Evolutionary conservation across 2,113 vertebrate genomes (phyloP), one percentile per base, ranked within the genome.

Genomic region (Penelope pileata): DNA sequence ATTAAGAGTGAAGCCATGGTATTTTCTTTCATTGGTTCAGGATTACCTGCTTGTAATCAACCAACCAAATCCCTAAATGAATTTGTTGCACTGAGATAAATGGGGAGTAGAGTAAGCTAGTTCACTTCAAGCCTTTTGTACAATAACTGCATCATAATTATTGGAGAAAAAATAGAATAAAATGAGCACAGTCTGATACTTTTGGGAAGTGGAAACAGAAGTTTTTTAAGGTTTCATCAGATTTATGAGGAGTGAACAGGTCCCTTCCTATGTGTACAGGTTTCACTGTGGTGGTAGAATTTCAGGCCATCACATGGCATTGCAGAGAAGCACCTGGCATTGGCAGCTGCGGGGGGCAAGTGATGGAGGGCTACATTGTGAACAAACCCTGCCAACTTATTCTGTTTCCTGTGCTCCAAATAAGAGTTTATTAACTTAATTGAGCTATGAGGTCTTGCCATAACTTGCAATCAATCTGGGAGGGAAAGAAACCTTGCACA

Each of bases 21-120:
- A 58, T 69, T 84, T 95, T 93, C 24, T 75, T 78, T 77, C 59
- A 21, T 76, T 94, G 48, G 89, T 92, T 67, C 48, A 62, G 84
- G 58, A 89, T 95, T 96, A 84, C 88, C 56, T 89, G 21, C 64
- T 95, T 92, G 56, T 91, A 97, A 94, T 80, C 53, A 87, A 66
- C 45, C 48, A 82, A n/a, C n/a, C n/a, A n/a, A n/a, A 93, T 96
- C 84, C 77, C 73, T 85, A 78, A 86, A 51, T 84, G 92, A 93
- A 97, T 66, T 68, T 23, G 24, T 85, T 72, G 86, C 83, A 79
- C 43, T 90, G 93, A 94, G 21, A 53, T 89, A 89, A 91, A 94
- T 78, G 72, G 59, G 38, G 89, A 89, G 23, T 43, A 93, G 86
- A 70, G 62, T 4, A 10, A 93, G 36, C 53, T 43, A 58, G 26